Conservation (phyloP, 23 tunicate species). For the Halocynthia aurantium region DNA sequence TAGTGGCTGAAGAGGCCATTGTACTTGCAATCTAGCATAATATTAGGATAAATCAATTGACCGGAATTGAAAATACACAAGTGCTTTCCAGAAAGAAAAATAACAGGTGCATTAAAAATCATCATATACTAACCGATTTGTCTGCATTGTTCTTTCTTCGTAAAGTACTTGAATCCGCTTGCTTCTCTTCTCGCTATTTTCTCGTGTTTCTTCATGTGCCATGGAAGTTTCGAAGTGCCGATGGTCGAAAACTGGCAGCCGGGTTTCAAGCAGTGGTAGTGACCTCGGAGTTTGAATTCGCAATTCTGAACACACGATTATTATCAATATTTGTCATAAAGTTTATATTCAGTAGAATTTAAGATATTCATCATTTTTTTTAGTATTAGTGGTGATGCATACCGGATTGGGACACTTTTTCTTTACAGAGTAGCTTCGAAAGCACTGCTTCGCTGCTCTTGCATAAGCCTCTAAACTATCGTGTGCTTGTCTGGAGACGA, state of each 20-base stretch:
- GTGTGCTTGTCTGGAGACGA: constrained; percentile 39
- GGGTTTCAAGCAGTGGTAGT: constrained; percentile 83
- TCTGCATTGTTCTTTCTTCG: constrained; percentile 68
- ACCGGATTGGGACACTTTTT: constrained; percentile 80
- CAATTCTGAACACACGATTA: constrained; percentile 44
- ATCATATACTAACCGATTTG: constrained; percentile 24
- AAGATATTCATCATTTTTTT: too few species aligned
- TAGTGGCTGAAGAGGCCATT: constrained; percentile 67
- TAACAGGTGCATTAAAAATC: neutral
- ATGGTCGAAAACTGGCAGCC: constrained; percentile 78
- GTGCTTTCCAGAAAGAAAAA: neutral
- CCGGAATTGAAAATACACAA: neutral
- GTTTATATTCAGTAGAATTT: too few species aligned
- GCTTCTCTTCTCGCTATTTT: constrained; percentile 77
- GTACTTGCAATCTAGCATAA: constrained; percentile 60
- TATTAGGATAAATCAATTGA: too few species aligned
- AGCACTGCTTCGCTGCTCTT: constrained; percentile 64
- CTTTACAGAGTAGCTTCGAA: constrained; percentile 68
- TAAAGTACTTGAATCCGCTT: constrained; percentile 77
- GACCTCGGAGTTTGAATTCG: constrained; percentile 71
- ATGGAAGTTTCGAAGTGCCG: constrained; percentile 82
- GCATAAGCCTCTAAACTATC: constrained; percentile 78
- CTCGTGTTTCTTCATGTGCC: constrained; percentile 88
- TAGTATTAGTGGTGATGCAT: neutral
- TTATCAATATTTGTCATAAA: too few species aligned